phyloP scores from a whole-genome alignment of 2,888 invertebrate species.

The Sycophila texana region DNA sequence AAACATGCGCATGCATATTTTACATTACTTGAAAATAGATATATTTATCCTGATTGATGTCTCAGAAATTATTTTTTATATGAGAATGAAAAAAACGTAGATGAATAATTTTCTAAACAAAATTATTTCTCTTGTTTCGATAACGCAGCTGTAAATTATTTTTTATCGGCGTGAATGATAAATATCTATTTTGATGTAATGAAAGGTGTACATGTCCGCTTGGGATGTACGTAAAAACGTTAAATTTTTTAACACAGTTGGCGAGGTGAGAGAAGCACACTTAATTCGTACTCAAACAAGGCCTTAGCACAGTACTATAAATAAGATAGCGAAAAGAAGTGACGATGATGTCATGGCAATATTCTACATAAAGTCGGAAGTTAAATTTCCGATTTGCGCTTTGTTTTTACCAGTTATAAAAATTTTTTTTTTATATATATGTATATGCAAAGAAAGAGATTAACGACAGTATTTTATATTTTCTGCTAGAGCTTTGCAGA shows the following conservation, averaged over 20 bases:
- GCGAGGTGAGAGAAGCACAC: constrained; percentile 29
- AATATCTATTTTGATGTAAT: constrained; percentile 22
- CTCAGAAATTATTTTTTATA: not conserved
- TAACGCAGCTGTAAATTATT: constrained; percentile 6
- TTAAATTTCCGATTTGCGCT: constrained; percentile 45
- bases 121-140: not conserved
- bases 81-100: not conserved
- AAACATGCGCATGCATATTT: constrained; percentile 13
- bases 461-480: constrained; percentile 67
- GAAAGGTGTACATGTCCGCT: constrained; percentile 17
- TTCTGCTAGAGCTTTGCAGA: constrained; percentile 49
- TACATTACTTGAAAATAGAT: constrained; percentile 25
- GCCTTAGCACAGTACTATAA: constrained; percentile 62
- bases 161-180: not conserved
- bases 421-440: constrained; percentile 60
- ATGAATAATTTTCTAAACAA: not conserved
- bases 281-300: constrained; percentile 57
- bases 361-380: constrained; percentile 43
- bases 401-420: constrained; percentile 53
- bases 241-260: constrained; percentile 20
- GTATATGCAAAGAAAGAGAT: constrained; percentile 58
- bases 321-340: constrained; percentile 52
- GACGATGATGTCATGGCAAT: constrained; percentile 50
- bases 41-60: not conserved
- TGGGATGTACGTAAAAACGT: constrained; percentile 23